Conservation (phyloP, 2,113 vertebrate genomes). For the Stegostoma tigrinum region DNA sequence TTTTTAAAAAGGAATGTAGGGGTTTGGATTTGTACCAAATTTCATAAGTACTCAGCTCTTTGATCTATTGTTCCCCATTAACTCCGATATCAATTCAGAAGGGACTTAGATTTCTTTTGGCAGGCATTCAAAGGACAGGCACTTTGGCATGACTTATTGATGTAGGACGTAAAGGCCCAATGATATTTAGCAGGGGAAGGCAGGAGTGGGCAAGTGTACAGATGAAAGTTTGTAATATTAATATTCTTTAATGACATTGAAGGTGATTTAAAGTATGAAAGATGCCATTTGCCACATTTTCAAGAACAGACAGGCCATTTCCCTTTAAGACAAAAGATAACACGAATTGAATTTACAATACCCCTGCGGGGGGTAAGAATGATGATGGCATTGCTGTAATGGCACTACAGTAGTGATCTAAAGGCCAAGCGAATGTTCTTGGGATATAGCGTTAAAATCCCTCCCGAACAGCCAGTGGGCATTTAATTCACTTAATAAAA, state of each 20-base stretch:
- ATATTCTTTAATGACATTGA: background rate
- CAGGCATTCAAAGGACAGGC: background rate
- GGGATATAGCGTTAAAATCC: no score
- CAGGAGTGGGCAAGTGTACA: background rate
- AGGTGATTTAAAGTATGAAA: background rate
- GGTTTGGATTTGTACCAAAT: background rate
- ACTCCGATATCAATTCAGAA: slow-evolving; percentile 15
- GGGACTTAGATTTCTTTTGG: slow-evolving; percentile 1
- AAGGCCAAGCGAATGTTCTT: no score
- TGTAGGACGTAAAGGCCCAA: background rate
- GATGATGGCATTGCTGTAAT: no score
- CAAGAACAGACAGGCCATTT: background rate
- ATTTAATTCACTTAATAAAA: no score
- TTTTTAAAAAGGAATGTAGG: background rate
- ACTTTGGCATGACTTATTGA: background rate
- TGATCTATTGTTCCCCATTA: slow-evolving; percentile 11
- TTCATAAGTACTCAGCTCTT: slow-evolving; percentile 15
- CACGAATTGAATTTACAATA: no score
- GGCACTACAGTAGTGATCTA: no score
- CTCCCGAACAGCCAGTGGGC: no score
- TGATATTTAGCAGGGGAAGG: background rate
- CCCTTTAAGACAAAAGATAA: background rate
- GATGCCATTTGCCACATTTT: background rate
- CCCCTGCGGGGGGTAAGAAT: background rate
- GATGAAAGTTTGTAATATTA: background rate